Base-by-base conservation (phyloP, 2,797 vertebrate species). In the Dendrocincla fuliginosa region DNA sequence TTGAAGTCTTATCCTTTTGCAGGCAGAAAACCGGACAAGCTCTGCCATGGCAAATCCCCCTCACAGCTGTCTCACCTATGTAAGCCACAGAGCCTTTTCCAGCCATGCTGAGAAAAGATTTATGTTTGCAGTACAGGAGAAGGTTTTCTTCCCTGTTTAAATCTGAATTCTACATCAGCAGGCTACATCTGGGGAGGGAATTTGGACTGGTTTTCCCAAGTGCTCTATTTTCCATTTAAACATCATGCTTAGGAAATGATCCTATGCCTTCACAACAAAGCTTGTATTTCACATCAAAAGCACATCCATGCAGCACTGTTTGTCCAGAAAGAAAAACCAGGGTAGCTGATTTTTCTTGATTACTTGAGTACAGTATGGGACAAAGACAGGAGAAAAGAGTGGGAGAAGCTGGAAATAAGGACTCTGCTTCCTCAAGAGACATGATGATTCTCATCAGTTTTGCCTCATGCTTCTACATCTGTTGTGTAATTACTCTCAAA, bases 21-120 rank as follows among this genome's bases (percentile, higher is more conserved):
- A 30, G 63, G 32, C 82, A 63, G 93, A 69, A 86, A 84, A 57
- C 61, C 44, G 80, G 83, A 78, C 80, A 69, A 75, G 14, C 35
- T 93, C 87, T 67, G 61, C 59, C 35, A 22, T 28, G 74, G 61
- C 87, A 95, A 83, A 89, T 80, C 64, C 49, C 37, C 78, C 86
- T 80, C 81, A 70, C 78, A 92, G 75, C 86, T 91, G 42, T 68
- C 90, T 87, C 74, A 93, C 67, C 90, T 94, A 10, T 80, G 42
- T 85, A 68, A 94, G 49, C 55, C 60, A 76, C 22, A 68, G 64
- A 83, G 37, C 35, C 49, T 87, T 90, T 92, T 81, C 81, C 60
- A 89, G 78, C 53, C 60, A 35, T 6, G 28, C 75, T 77, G 60
- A 78, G 90, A 10, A 56, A 92, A 92, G 92, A 92, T 94, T 94